Evolutionary conservation across 2,113 vertebrate species (phyloP).

Genomic region (Vulpes vulpes): DNA sequence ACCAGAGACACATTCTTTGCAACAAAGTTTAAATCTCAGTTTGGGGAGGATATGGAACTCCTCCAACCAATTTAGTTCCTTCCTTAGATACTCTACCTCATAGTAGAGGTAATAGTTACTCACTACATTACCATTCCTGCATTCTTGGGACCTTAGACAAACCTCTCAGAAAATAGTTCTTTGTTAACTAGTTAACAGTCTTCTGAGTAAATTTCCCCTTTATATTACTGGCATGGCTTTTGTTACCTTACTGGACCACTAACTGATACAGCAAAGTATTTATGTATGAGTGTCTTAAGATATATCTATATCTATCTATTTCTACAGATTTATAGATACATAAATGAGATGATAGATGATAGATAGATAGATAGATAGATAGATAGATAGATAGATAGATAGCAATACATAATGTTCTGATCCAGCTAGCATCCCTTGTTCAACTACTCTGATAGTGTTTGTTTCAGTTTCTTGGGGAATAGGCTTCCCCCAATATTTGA

Average conservation of each 20-base stretch:
- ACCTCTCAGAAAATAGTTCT: not conserved
- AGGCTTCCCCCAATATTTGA: not conserved
- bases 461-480: not conserved
- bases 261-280: too few species aligned
- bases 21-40: not conserved
- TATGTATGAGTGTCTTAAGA: too few species aligned
- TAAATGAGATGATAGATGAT: not conserved
- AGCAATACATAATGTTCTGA: not conserved
- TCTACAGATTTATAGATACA: not conserved
- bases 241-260: too few species aligned
- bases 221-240: too few species aligned
- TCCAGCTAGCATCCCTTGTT: not conserved
- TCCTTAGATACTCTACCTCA: not conserved
- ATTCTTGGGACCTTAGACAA: not conserved
- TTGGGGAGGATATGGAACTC: not conserved
- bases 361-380: too few species aligned
- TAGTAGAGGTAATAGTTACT: not conserved
- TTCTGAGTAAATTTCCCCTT: too few species aligned
- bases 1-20: not conserved
- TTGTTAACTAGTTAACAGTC: not conserved
- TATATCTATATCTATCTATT: too few species aligned
- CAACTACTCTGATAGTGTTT: not conserved
- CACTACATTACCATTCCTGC: not conserved
- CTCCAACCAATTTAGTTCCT: not conserved
- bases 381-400: too few species aligned